phyloP scores from a whole-genome alignment of 2,113 vertebrate genomes.

The Theropithecus gelada region DNA sequence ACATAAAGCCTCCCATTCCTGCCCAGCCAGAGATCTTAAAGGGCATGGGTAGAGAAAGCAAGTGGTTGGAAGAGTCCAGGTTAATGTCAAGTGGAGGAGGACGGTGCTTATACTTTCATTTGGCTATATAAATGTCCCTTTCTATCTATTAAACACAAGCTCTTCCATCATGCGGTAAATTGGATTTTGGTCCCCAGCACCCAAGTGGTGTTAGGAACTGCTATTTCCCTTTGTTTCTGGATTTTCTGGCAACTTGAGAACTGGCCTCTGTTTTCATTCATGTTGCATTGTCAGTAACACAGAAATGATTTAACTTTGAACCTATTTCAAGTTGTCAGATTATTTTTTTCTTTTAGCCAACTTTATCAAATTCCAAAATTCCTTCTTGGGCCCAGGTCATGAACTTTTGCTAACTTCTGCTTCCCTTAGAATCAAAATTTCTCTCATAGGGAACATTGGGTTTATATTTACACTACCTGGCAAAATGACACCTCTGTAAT shows the following conservation, averaged over 20 bases:
- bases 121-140: background rate
- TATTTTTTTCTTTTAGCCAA: background rate
- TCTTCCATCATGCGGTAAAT: background rate
- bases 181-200: background rate
- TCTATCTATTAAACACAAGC: background rate
- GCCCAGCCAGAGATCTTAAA: background rate
- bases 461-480: background rate
- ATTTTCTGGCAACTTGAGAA: background rate
- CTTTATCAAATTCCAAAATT: conserved; percentile 5
- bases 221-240: background rate
- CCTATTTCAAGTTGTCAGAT: background rate
- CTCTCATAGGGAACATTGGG: background rate
- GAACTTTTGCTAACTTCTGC: background rate
- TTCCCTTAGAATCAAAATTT: background rate
- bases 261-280: background rate
- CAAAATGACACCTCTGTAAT: background rate
- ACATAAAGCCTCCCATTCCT: fast-evolving
- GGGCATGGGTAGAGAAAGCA: background rate
- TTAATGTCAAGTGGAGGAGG: background rate
- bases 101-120: too few species aligned
- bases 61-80: background rate
- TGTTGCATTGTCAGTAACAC: background rate
- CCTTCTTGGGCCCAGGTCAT: background rate
- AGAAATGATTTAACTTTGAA: conserved; percentile 41
- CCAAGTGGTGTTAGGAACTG: background rate